These are phyloP conservation scores for Megaceryle torquata DNA, from an alignment of 2,113 vertebrate genomes.

Conservation along the genomic window DNA sequence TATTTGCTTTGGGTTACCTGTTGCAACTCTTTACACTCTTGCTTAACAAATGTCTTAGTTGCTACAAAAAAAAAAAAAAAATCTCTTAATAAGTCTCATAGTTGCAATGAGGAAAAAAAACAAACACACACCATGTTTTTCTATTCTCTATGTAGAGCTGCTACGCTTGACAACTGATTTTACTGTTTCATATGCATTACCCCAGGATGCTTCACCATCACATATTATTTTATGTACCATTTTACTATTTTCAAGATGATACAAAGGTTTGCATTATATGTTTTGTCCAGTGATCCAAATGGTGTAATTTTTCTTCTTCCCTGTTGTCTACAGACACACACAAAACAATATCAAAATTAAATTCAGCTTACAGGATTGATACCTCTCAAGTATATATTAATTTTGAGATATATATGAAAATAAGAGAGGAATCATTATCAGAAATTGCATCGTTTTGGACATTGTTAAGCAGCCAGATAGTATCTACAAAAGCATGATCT, in stretches of 20 bases:
- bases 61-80: too few species aligned
- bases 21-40: not conserved
- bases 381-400: not conserved
- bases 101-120: not conserved
- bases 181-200: not conserved
- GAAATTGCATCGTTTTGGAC: not conserved
- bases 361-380: not conserved
- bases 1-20: not conserved
- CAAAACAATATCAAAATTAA: not conserved
- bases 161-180: not conserved
- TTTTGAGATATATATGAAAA: not conserved
- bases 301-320: not conserved
- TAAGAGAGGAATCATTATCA: not conserved
- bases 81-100: not conserved
- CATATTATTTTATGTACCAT: not conserved
- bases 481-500: not conserved
- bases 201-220: not conserved
- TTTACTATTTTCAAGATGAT: not conserved
- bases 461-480: not conserved
- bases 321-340: not conserved
- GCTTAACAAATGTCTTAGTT: not conserved
- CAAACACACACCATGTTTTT: accelerated
- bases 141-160: not conserved
- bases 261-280: not conserved
- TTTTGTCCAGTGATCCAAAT: not conserved